These are phyloP conservation scores for Himalopsyche kuldschensis DNA, from an alignment of 2,888 invertebrate genomes.

Conservation along the genomic window DNA sequence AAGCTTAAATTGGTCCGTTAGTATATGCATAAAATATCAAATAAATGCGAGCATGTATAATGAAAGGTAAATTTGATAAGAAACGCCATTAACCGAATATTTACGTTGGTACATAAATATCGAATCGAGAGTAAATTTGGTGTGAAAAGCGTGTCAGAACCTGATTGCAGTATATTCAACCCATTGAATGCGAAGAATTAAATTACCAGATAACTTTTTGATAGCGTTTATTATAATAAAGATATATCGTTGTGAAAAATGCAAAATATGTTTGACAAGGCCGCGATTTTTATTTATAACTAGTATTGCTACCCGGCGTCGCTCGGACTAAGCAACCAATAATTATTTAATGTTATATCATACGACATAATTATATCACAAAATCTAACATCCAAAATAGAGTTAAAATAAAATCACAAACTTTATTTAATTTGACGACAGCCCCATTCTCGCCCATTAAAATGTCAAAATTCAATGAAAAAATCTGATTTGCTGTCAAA, in stretches of 20 bases:
- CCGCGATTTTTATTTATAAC: too few species aligned
- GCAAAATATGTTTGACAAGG: too few species aligned
- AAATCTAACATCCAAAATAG: too few species aligned
- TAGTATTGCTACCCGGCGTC: too few species aligned
- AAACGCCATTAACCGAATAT: background rate
- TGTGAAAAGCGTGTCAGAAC: background rate
- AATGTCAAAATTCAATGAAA: too few species aligned
- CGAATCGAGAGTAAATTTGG: background rate
- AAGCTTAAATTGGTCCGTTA: background rate
- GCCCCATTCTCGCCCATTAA: too few species aligned
- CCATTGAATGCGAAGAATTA: background rate
- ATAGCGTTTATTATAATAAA: background rate
- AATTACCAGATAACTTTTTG: background rate
- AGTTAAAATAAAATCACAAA: too few species aligned
- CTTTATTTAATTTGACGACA: too few species aligned
- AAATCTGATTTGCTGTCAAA: too few species aligned
- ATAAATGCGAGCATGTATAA: background rate
- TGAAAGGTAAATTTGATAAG: background rate
- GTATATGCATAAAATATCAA: background rate
- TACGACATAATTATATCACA: too few species aligned
- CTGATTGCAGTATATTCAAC: background rate
- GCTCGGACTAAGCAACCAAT: too few species aligned
- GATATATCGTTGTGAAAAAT: background rate
- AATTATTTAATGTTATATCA: too few species aligned
- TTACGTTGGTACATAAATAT: background rate